Conservation (phyloP, 2,888 invertebrate species). For the Dryococelus australis region DNA sequence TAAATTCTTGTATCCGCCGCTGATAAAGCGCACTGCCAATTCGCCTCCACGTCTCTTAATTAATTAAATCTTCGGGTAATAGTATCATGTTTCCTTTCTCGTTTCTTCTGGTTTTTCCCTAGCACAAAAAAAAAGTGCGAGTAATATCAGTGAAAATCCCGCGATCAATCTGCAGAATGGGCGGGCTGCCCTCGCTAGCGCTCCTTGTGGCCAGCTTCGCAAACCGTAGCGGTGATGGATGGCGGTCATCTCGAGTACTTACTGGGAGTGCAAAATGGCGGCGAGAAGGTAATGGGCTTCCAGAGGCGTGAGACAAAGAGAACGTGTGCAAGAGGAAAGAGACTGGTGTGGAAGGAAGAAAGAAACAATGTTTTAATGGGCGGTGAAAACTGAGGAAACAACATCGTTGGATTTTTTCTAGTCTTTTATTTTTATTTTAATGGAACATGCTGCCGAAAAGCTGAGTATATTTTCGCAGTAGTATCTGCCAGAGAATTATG, state of each 20-base stretch:
- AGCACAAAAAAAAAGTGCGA: background rate
- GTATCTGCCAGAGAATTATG: background rate
- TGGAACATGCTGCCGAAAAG: background rate
- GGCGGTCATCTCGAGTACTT: constrained; percentile 8
- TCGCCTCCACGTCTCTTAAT: background rate
- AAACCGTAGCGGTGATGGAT: constrained; percentile 10
- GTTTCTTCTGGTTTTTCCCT: background rate
- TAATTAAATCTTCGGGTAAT: background rate
- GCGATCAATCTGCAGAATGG: background rate
- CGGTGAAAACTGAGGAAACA: background rate
- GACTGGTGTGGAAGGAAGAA: background rate
- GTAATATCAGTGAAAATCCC: background rate
- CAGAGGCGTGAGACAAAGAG: background rate
- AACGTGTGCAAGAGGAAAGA: background rate
- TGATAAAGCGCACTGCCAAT: background rate
- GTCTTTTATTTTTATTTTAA: background rate
- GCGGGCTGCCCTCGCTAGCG: background rate
- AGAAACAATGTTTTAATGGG: background rate
- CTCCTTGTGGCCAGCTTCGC: background rate
- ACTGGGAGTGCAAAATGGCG: constrained; percentile 10
- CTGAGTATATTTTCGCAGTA: background rate
- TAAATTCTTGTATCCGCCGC: background rate
- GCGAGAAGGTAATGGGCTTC: background rate
- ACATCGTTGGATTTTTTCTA: background rate
- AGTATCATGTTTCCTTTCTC: background rate